phyloP scores from a whole-genome alignment of 2,113 vertebrate genomes.

The Nothoprocta perdicaria region DNA sequence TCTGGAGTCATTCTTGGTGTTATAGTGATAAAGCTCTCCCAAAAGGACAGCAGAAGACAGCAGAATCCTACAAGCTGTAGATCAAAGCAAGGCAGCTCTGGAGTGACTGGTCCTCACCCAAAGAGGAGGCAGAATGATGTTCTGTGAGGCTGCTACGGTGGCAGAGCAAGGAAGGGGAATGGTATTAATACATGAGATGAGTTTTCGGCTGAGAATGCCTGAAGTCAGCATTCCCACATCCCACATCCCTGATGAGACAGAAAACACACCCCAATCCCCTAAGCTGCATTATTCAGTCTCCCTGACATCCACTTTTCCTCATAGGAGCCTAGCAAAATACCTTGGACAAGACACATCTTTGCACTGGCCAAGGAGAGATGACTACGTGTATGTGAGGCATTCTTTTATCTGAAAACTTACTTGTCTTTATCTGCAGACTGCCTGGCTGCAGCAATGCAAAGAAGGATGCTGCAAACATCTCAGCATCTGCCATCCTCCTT shows the following conservation, averaged over 20 bases:
- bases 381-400: not conserved
- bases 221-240: not conserved
- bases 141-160: accelerated
- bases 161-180: not conserved
- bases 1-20: not conserved
- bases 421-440: not conserved
- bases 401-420: not conserved
- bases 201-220: not conserved
- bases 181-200: not conserved
- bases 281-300: not conserved
- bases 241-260: not conserved
- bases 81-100: not conserved
- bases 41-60: not conserved
- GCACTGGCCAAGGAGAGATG: not conserved
- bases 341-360: not conserved
- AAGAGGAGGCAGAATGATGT: not conserved
- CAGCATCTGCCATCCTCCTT: not conserved
- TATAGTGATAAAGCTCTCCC: not conserved
- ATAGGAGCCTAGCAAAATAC: not conserved
- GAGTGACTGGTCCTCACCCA: not conserved
- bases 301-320: not conserved
- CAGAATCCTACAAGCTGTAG: not conserved
- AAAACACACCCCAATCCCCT: not conserved
- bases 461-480: not conserved
- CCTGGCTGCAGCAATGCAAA: not conserved